phyloP scores from a whole-genome alignment of 2,113 vertebrate genomes.

The Microcebus lehilahytsara region DNA sequence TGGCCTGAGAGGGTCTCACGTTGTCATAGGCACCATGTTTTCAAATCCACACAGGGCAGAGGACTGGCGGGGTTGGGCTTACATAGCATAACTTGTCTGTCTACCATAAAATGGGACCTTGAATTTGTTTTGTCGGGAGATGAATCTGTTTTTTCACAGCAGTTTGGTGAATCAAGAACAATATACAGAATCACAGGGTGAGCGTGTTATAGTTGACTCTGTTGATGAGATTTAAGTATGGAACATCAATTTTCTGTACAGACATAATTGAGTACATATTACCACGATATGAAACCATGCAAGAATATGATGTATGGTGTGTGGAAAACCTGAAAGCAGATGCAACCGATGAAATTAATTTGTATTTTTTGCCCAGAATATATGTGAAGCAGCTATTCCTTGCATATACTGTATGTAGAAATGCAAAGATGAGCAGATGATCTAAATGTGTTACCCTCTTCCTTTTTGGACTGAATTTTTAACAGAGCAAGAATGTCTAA shows the following conservation, averaged over 20 bases:
- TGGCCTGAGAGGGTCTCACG: neutral
- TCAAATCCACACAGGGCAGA: neutral
- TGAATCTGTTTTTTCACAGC: neutral
- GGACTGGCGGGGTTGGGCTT: neutral
- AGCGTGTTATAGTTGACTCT: neutral
- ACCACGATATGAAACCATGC: neutral
- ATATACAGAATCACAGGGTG: neutral
- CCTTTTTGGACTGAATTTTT: neutral
- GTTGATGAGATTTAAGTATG: neutral
- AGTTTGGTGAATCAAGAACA: neutral
- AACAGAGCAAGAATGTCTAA: neutral
- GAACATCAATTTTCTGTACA: neutral
- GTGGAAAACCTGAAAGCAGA: neutral
- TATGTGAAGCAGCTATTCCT: neutral
- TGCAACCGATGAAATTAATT: neutral
- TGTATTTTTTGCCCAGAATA: neutral
- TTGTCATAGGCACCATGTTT: neutral
- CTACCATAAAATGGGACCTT: neutral
- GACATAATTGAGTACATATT: constrained; percentile 16
- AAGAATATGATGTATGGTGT: neutral
- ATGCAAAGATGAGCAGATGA: neutral
- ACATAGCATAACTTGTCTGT: neutral
- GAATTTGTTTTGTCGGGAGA: constrained; percentile 14
- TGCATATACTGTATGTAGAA: neutral
- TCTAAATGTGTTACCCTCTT: neutral